Percentiles rank a stretch among this genome's conserved stretches.
These are phyloP conservation scores for Phymorhynchus buccinoides DNA, from an alignment of 1,140 invertebrate genomes.

Conservation along the genomic window DNA sequence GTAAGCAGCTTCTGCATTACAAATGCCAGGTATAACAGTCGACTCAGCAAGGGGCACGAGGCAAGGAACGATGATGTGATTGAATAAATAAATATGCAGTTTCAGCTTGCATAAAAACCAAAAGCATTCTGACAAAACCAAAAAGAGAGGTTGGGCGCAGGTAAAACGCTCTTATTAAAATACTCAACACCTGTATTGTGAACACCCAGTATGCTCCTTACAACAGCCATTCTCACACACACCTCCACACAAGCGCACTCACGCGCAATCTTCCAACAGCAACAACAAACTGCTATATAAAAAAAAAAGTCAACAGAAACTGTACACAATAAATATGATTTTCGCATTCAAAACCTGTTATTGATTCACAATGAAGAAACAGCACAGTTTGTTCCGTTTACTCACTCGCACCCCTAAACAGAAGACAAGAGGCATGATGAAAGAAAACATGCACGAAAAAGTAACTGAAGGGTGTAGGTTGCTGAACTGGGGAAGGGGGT, in stretches of 20 bases:
- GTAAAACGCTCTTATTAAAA: too few relatives aligned
- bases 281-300: background rate
- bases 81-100: background rate
- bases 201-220: too few relatives aligned
- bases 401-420: background rate
- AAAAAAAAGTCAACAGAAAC: background rate
- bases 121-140: background rate
- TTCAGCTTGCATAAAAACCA: slow-evolving; percentile 1
- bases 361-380: background rate
- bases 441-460: background rate
- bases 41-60: background rate
- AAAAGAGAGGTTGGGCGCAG: too few relatives aligned
- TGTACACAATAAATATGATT: background rate
- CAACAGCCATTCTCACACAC: background rate
- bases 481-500: background rate
- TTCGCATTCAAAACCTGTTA: background rate
- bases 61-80: background rate
- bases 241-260: background rate
- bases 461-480: background rate
- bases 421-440: background rate
- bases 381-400: background rate
- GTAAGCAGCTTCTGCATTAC: background rate
- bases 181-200: too few relatives aligned
- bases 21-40: background rate
- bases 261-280: background rate